phyloP scores from a whole-genome alignment of 2,113 vertebrate species.

The Oceanites oceanicus region DNA sequence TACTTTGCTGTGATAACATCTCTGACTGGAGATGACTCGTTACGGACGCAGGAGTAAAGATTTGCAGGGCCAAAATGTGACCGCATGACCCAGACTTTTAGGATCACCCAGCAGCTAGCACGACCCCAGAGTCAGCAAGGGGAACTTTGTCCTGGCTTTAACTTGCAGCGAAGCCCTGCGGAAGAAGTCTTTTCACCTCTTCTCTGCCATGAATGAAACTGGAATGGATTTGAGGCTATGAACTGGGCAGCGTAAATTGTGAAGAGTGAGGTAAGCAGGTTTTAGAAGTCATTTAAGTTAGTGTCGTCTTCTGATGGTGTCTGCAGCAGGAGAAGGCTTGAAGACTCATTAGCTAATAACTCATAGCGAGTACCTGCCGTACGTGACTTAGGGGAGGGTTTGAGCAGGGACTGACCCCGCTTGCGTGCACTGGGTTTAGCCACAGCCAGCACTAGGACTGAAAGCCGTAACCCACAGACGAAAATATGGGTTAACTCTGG shows the following conservation, averaged over 20 bases:
- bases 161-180: neutral
- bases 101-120: neutral
- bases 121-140: neutral
- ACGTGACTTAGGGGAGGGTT: rapidly evolving
- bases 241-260: neutral
- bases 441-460: neutral
- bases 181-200: neutral
- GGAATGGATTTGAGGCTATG: neutral
- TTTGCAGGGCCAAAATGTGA: neutral
- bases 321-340: neutral
- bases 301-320: neutral
- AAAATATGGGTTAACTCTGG: neutral
- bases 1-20: neutral
- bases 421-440: neutral
- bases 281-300: neutral
- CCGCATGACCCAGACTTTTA: neutral
- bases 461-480: neutral
- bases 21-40: neutral
- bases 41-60: neutral
- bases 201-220: neutral
- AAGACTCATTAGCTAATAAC: neutral
- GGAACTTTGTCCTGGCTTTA: neutral
- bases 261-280: neutral
- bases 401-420: neutral
- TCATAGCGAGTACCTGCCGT: neutral